Conservation (phyloP, 2,888 invertebrate species). For the Meliscaeva auricollis region DNA sequence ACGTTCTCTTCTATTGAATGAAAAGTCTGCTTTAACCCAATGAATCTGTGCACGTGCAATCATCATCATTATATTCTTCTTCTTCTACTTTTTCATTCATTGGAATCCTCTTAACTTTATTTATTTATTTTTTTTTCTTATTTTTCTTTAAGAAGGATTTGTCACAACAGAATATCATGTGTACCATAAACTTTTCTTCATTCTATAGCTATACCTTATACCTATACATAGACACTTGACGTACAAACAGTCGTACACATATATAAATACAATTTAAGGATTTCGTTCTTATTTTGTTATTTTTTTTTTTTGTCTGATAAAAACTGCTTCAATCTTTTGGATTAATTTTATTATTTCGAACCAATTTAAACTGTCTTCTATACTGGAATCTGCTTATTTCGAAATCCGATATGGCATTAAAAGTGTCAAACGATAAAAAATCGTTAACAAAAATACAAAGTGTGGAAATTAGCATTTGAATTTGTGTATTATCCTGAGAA, state of each 20-base stretch:
- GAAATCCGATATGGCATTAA: neutral
- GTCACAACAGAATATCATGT: conserved; percentile 7
- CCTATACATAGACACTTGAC: too few species aligned
- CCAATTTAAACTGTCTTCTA: conserved; percentile 19
- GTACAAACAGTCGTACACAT: neutral
- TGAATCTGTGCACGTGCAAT: conserved; percentile 37
- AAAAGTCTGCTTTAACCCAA: conserved; percentile 39
- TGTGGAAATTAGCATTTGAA: conserved; percentile 46
- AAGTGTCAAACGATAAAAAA: conserved; percentile 11
- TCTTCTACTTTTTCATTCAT: neutral
- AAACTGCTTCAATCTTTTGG: conserved; percentile 45
- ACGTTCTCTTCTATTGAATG: conserved; percentile 42
- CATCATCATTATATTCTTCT: neutral
- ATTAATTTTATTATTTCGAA: conserved; percentile 13
- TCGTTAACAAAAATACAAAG: neutral
- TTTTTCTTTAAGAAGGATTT: conserved; percentile 9
- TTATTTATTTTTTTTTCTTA: neutral
- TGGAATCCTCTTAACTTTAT: conserved; percentile 10
- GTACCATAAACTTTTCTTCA: neutral
- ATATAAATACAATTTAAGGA: conserved; percentile 1
- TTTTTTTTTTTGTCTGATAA: conserved; percentile 12
- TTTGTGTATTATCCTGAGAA: conserved; percentile 59
- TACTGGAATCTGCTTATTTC: neutral
- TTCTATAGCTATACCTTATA: too few species aligned
- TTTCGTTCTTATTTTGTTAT: neutral